phyloP scores from a whole-genome alignment of 2,113 vertebrate genomes.

The Lycaon pictus region DNA sequence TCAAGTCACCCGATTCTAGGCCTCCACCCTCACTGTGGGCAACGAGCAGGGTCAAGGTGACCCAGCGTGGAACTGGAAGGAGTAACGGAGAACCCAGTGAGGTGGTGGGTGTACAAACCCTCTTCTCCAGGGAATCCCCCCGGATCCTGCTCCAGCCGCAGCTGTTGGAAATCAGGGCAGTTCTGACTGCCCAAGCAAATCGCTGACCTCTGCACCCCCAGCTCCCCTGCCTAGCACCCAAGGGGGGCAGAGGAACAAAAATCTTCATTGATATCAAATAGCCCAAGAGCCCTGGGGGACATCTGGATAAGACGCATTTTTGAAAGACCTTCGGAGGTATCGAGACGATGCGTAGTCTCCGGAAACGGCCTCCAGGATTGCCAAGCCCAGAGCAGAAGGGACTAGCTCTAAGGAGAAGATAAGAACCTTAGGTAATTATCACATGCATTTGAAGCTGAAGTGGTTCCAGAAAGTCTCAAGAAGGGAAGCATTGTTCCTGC shows the following conservation, averaged over 20 bases:
- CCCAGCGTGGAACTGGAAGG: neutral
- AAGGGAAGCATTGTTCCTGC: neutral
- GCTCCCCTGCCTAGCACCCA: neutral
- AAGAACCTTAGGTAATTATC: neutral
- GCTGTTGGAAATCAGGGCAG: neutral
- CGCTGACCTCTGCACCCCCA: neutral
- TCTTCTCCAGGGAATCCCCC: neutral
- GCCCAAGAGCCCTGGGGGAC: neutral
- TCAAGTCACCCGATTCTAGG: neutral
- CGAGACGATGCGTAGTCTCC: neutral
- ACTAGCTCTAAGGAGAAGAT: neutral
- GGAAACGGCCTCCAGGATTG: neutral
- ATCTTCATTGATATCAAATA: neutral
- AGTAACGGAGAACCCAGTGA: neutral
- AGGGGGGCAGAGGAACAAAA: neutral
- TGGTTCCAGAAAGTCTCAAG: neutral
- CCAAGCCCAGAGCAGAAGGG: neutral
- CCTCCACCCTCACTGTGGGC: neutral
- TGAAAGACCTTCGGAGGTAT: neutral
- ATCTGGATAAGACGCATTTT: neutral
- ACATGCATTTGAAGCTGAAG: fast-evolving
- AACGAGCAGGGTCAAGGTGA: neutral
- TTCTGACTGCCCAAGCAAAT: neutral
- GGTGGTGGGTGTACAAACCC: neutral
- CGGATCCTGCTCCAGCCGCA: neutral